Base-by-base conservation (phyloP, 2,113 vertebrate species). In the Microtus montanus region DNA sequence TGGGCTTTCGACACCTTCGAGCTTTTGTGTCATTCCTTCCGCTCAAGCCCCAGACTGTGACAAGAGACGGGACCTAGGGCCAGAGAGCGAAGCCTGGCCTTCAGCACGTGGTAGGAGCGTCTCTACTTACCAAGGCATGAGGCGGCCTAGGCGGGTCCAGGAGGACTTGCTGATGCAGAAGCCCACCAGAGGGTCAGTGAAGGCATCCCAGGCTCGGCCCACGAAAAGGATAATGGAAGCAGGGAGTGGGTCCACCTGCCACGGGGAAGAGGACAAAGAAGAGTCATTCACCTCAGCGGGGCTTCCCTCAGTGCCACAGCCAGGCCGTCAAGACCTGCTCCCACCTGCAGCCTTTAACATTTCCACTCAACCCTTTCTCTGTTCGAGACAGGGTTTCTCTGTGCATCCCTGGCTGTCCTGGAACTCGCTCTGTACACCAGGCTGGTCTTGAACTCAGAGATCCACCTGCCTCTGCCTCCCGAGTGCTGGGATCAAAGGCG, bases 221-320 rank as follows among this genome's bases (percentile, higher is more conserved):
- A 98, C 98, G 24, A 99, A 99, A 2, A 99, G 98, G 95, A 99
- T 99, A 97, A 99, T 99, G 74, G 99, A 99, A 75, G 99, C 99
- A 47, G 98, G 98, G 95, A 98, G 99, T 8, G 99, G 98, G 49
- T 98, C 98, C 97, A 99, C 97, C 99, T 99, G 95, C 10, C 8
- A 83, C 82, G 19, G 66, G 35, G 61, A 89, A 84, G 52, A 83
- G 82, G 20, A 78, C 14, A 6, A 35, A n/a, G 58, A 26, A 84
- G 66, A 13, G 19, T 38, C 7, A 20, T 11, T 74, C 26, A 79
- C 38, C 78, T 78, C 70, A 35, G 24, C 0, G 3, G 33, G 8
- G 12, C 1, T 17, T 38, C 35, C 20, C 33, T 83, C 52, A 28
- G 4, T 47, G 30, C 26, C 22, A 71, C 74, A 41, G 61, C 92